Evolutionary conservation across 2,888 invertebrate species (phyloP), one percentile per base, ranked within the genome.

Genomic region (Parnassius smintheus): DNA sequence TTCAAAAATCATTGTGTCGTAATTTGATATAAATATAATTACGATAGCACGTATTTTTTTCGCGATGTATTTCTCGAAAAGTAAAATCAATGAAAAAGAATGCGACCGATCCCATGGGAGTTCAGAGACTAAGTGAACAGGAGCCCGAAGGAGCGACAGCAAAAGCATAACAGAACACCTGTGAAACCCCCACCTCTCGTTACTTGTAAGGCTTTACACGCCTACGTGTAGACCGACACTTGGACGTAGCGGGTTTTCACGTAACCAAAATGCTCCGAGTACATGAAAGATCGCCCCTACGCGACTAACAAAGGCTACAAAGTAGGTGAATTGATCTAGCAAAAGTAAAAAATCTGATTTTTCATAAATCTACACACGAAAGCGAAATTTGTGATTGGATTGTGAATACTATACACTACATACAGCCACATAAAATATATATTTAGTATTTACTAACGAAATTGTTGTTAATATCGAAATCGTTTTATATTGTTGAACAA

Each of bases 151-250:
- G 74, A 67, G 66, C 70, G 70, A 70, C 70, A 75, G 49, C 35
- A 12, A 52, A 52, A 35, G 70, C 71, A 72, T 67, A 77, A 78
- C 81, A 85, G 84, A 86, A 81, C 89, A 86, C 85, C 86, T 86
- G 85, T 81, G 77, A 68, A 68, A 70, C 73, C 67, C 69, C 65
- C 68, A 68, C 80, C 62, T 69, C 49, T 49, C 68, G 72, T 86
- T 89, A 89, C 87, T 89, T 88, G 91, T 86, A 86, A 84, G 91
- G 91, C 86, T 88, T 83, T 85, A 71, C 72, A 73, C 74, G 73
- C 72, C 71, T 70, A 70, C 73, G 65, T 68, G 68, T 42, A 62
- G 53, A 49, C 41, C 68, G 45, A 48, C 63, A 59, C 59, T 68
- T 63, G 64, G 45, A 45, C 49, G 49, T 54, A 58, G 58, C 56